A percentile compares a stretch with the other conserved stretches of the same genome.
Conservation (phyloP, 2,888 invertebrate genomes). For the Ornithoptera priamus region DNA sequence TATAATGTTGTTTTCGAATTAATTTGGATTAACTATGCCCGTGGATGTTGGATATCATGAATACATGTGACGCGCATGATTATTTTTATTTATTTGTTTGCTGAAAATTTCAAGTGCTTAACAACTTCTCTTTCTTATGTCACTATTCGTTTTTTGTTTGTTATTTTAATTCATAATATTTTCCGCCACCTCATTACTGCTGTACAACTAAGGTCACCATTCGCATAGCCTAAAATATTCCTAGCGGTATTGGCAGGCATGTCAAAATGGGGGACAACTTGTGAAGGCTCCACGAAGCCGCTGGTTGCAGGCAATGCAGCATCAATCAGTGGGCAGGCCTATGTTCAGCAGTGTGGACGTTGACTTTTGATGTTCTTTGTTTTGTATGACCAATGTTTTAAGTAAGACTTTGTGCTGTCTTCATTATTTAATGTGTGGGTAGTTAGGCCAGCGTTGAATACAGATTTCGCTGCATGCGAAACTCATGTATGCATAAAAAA, state of each 20-base stretch:
- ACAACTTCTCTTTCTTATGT: background rate
- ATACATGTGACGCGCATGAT: constrained; percentile 1
- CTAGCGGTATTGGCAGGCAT: too few relatives aligned
- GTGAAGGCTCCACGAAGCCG: too few relatives aligned
- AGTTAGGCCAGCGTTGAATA: background rate
- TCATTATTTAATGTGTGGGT: background rate
- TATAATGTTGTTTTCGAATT: constrained; percentile 56
- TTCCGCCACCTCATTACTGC: background rate
- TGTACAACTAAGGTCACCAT: background rate
- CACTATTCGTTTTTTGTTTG: background rate
- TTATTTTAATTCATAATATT: constrained; percentile 1
- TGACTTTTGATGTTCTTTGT: too few relatives aligned
- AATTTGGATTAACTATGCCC: constrained; percentile 41
- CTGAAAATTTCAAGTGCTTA: constrained; percentile 1
- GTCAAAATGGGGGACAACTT: too few relatives aligned
- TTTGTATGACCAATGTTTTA: too few relatives aligned
- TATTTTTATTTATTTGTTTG: constrained; percentile 7
- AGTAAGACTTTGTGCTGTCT: too few relatives aligned
- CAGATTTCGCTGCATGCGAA: background rate
- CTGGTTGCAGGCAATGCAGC: too few relatives aligned
- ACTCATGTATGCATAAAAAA: background rate
- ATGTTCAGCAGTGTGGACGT: too few relatives aligned
- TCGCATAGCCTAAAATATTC: too few relatives aligned
- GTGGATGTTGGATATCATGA: constrained; percentile 28
- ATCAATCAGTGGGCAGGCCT: too few relatives aligned